These are phyloP conservation scores for Unio delphinus DNA, from an alignment of 2,888 invertebrate species.

Conservation along the genomic window DNA sequence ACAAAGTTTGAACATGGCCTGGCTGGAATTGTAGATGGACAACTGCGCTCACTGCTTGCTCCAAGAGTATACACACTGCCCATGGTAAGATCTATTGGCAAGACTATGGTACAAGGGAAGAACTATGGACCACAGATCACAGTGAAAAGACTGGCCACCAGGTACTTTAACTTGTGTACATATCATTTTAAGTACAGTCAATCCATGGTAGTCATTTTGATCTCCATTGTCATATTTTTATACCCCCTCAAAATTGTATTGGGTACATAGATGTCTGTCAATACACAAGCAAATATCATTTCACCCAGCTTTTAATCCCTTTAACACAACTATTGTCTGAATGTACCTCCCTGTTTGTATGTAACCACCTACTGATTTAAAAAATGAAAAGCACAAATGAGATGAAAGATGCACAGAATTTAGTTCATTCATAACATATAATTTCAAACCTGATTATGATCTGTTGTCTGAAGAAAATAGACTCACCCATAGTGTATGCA, in stretches of 20 bases:
- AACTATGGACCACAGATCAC: conserved; percentile 80
- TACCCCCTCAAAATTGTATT: neutral
- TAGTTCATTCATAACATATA: no score
- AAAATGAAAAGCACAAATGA: no score
- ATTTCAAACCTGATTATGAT: no score
- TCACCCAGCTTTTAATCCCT: no score
- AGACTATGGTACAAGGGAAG: conserved; percentile 79
- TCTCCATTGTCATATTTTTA: neutral
- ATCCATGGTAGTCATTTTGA: neutral
- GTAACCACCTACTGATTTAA: no score
- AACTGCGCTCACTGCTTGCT: conserved; percentile 75
- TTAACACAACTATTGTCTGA: no score
- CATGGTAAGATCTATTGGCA: conserved; percentile 78
- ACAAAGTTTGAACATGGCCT: conserved; percentile 49
- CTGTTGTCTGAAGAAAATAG: no score
- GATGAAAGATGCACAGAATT: no score
- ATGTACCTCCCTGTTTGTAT: no score
- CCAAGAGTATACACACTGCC: conserved; percentile 78
- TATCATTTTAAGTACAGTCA: neutral
- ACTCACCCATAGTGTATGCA: no score
- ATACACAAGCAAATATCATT: neutral
- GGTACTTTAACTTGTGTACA: conserved; percentile 52
- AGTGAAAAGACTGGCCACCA: conserved; percentile 76
- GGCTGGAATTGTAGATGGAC: conserved; percentile 56
- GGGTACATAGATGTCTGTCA: neutral